These are phyloP conservation scores for Pseudopipra pipra DNA, from an alignment of 2,113 vertebrate species.

Conservation along the genomic window DNA sequence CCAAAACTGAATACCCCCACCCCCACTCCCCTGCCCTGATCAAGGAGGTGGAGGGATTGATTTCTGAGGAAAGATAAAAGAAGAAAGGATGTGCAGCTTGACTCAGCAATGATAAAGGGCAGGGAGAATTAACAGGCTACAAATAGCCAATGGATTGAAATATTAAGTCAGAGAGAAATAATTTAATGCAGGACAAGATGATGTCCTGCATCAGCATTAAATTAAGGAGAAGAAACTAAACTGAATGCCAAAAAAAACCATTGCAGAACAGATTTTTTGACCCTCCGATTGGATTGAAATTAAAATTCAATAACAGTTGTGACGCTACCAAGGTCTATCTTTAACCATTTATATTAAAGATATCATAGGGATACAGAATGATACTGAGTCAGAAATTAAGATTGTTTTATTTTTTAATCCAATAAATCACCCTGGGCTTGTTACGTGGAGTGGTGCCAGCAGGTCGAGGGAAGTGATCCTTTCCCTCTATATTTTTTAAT, in stretches of 20 bases:
- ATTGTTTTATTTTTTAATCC: neutral
- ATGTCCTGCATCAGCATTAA: neutral
- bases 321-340: neutral
- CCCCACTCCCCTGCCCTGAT: neutral
- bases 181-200: neutral
- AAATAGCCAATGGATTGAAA: neutral
- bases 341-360: neutral
- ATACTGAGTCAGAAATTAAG: neutral
- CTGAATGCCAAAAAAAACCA: neutral
- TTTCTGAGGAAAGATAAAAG: slow-evolving; percentile 19
- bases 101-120: neutral
- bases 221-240: neutral
- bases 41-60: neutral
- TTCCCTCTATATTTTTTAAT: neutral
- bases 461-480: neutral
- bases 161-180: neutral
- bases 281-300: neutral
- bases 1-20: neutral
- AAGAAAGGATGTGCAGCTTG: neutral
- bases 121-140: neutral
- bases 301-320: neutral
- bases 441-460: neutral
- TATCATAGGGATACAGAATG: neutral
- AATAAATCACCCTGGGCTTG: neutral
- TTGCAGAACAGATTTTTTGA: neutral